phyloP scores from a whole-genome alignment of 2,888 invertebrate species.

The Pecten maximus region DNA sequence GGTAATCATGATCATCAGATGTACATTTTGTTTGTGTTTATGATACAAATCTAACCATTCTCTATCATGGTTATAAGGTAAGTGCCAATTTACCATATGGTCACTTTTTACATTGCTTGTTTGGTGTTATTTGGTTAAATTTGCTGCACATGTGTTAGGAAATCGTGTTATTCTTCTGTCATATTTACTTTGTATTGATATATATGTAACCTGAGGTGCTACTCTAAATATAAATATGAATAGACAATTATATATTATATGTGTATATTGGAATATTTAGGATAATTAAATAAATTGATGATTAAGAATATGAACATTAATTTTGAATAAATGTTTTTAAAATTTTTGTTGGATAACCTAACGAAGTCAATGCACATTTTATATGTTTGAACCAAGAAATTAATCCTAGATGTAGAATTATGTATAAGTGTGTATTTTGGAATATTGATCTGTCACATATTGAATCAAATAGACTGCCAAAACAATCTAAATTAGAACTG shows the following conservation, averaged over 20 bases:
- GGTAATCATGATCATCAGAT: neutral
- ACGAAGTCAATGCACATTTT: neutral
- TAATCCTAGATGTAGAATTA: too few species aligned
- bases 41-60: neutral
- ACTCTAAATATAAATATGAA: too few species aligned
- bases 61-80: slow-evolving; percentile 15
- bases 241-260: too few species aligned
- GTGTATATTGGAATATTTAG: too few species aligned
- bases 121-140: neutral
- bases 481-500: too few species aligned
- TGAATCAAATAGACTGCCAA: neutral
- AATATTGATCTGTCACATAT: neutral
- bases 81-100: neutral
- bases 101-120: neutral
- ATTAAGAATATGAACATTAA: too few species aligned
- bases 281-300: too few species aligned
- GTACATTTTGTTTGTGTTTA: neutral
- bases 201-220: neutral
- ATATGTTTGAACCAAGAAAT: neutral
- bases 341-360: too few species aligned
- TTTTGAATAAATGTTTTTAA: too few species aligned
- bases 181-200: neutral
- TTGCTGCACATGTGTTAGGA: neutral
- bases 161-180: neutral
- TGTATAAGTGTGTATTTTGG: too few species aligned